Evolutionary conservation across 2,888 invertebrate genomes (phyloP), one percentile per base, ranked within the genome.

Genomic region (Fragum whitleyi): DNA sequence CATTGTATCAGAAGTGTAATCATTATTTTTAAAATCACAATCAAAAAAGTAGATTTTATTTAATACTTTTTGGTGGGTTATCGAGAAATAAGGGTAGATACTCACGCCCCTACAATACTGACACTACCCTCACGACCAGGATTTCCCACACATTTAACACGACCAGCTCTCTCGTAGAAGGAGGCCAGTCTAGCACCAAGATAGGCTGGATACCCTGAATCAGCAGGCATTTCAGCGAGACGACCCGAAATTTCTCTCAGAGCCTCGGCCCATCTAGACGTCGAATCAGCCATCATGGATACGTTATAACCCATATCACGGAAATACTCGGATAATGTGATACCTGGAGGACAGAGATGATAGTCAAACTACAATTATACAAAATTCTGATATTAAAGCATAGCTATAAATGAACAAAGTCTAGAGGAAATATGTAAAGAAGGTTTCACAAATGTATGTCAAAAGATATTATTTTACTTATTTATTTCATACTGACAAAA

Each of bases 221-320:
- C 95, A 91, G 99, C 99, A 93, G 99, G 99, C 99, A 99, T 99
- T 96, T 99, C 99, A 94, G 99, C 99, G 94, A 99, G 95, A 95
- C 99, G 99, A 92, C 96, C 99, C 0, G 99, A 99, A 95, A 99
- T 99, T 96, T 99, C 99, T 95, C 99, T 96, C 94, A 99, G 96
- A 90, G 99, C 99, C 95, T 99, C 99, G 82, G 99, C 99, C 99
- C 99, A 99, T 95, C 99, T 98, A 19, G 99, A 99, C 26, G 99
- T 99, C 36, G 99, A 99, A 95, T 99, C 99, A 85, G 99, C 99
- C 99, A 99, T 99, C 99, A 99, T 99, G 90, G 99, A 98, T 62
- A 99, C 99, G 94, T 99, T 98, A 96, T 99, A 98, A 93, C 99
- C 99, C 99, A 99, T 99, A 95, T 95, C 95, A 91, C 95, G 94